A percentile compares a stretch with the other conserved stretches of the same genome.
Evolutionary conservation across 2,888 invertebrate genomes (phyloP).

Genomic region (Chouioia cunea): DNA sequence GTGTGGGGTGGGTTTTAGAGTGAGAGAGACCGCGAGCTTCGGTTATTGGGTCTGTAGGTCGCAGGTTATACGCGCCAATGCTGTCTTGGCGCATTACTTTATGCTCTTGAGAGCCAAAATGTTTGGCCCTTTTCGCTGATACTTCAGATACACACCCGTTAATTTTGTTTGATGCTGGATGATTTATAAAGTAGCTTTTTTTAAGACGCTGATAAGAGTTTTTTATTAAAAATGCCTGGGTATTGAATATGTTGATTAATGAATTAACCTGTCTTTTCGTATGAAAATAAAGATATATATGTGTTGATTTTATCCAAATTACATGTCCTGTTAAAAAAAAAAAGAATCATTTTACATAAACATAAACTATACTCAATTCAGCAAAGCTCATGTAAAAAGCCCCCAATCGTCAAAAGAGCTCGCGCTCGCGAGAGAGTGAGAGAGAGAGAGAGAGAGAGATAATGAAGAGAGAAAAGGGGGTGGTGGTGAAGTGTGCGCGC

Average conservation of each 20-base stretch:
- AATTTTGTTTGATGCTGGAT: no score
- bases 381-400: no score
- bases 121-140: not conserved
- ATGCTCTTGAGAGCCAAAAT: constrained; percentile 21
- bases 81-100: constrained; percentile 19
- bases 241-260: no score
- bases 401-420: constrained; percentile 1
- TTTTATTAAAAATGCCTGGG: no score
- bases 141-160: not conserved
- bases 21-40: constrained; percentile 6
- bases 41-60: constrained; percentile 46
- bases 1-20: not conserved
- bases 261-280: no score
- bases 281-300: no score
- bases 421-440: constrained; percentile 16
- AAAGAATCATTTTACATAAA: no score
- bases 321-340: no score
- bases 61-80: constrained; percentile 8
- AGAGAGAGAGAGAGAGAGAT: constrained; percentile 8
- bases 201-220: no score
- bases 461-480: constrained; percentile 40
- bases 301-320: no score
- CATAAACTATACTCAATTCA: no score
- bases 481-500: constrained; percentile 28
- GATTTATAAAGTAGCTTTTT: no score